Conservation (phyloP, 64 coral and sea anemone species). For the Astreopora myriophthalma region DNA sequence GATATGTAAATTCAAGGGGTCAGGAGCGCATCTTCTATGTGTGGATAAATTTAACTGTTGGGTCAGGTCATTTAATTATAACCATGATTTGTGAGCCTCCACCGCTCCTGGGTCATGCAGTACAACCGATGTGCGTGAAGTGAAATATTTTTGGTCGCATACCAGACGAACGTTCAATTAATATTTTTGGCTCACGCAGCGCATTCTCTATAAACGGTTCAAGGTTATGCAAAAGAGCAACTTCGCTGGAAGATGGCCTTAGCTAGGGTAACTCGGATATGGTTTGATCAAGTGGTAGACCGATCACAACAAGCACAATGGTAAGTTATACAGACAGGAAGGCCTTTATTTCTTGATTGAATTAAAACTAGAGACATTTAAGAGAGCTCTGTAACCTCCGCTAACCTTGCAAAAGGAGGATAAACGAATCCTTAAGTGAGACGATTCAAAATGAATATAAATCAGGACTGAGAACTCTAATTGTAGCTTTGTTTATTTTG, state of each 20-base stretch:
- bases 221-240: not conserved
- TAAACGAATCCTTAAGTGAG: not conserved
- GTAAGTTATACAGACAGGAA: not conserved
- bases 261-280: slow-evolving; percentile 58
- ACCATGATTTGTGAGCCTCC: not conserved
- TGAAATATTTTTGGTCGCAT: not conserved
- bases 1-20: not conserved
- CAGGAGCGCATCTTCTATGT: not conserved
- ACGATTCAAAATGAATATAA: not conserved
- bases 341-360: not conserved
- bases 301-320: slow-evolving; percentile 46
- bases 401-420: not conserved
- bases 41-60: not conserved
- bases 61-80: not conserved
- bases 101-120: not conserved
- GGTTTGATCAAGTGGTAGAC: slow-evolving; percentile 73
- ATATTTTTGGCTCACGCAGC: not conserved
- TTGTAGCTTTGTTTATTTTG: not conserved
- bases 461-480: not conserved
- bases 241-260: slow-evolving; percentile 35
- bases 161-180: not conserved
- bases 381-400: not conserved
- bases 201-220: too few species aligned
- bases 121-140: not conserved
- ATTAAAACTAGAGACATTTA: not conserved